A percentile compares a stretch with the other conserved stretches of the same genome.
These are phyloP conservation scores for Myathropa florea DNA, from an alignment of 2,888 invertebrate genomes.

Conservation along the genomic window DNA sequence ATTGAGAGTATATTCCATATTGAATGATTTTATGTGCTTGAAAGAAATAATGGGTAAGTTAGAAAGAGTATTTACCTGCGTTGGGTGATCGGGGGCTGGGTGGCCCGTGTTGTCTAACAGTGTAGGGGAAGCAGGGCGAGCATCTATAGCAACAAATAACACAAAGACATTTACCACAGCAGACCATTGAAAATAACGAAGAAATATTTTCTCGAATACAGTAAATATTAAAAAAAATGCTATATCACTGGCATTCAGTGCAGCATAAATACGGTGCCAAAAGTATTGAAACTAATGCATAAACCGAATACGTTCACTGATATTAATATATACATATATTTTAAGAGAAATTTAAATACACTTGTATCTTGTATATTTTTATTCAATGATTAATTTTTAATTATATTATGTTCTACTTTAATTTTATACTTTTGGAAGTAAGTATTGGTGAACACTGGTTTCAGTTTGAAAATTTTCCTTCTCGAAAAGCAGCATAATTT, in stretches of 20 bases:
- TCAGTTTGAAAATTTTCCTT: too few relatives aligned
- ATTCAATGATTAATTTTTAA: too few relatives aligned
- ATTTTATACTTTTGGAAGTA: too few relatives aligned
- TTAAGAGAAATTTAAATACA: too few relatives aligned
- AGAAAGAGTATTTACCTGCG: conserved; percentile 84
- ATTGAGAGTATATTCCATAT: conserved; percentile 50
- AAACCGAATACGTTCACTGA: conserved; percentile 14
- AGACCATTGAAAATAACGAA: conserved; percentile 80
- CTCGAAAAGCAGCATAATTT: too few relatives aligned
- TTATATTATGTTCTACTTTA: too few relatives aligned
- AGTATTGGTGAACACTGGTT: too few relatives aligned
- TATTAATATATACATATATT: neutral
- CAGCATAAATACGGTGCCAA: conserved; percentile 30
- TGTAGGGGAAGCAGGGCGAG: conserved; percentile 93
- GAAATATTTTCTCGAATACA: conserved; percentile 64
- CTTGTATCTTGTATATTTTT: too few relatives aligned
- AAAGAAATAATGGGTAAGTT: conserved; percentile 68
- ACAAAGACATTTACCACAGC: conserved; percentile 83
- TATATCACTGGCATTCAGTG: conserved; percentile 48
- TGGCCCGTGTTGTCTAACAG: conserved; percentile 93
- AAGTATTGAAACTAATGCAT: conserved; percentile 30
- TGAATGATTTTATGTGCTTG: conserved; percentile 56
- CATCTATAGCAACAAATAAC: conserved; percentile 96
- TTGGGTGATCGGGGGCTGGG: conserved; percentile 87
- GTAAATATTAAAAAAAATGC: conserved; percentile 44